These are phyloP conservation scores for Dendroctonus ponderosae DNA, from an alignment of 1,140 invertebrate genomes.

Conservation along the genomic window DNA sequence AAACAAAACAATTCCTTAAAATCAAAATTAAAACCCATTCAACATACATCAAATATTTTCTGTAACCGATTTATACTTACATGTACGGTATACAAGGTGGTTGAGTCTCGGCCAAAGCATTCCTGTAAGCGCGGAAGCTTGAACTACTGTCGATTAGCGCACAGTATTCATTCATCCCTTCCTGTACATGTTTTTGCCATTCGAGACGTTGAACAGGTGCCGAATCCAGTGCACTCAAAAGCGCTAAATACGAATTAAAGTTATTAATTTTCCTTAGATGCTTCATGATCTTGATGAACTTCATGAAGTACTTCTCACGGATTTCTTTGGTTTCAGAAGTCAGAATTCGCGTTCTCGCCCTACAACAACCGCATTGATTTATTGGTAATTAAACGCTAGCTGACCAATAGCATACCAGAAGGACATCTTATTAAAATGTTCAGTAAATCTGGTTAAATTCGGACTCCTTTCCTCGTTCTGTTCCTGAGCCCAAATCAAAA, in stretches of 20 bases:
- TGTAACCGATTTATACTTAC: slow-evolving; percentile 59
- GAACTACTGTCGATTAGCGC: slow-evolving; percentile 94
- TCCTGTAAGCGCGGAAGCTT: slow-evolving; percentile 93
- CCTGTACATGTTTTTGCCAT: slow-evolving; percentile 91
- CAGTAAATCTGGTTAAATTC: slow-evolving; percentile 94
- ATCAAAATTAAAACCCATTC: background rate
- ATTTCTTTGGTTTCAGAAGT: slow-evolving; percentile 84
- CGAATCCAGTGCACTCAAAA: slow-evolving; percentile 94
- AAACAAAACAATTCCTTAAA: background rate
- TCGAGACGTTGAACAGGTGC: slow-evolving; percentile 92
- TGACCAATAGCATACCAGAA: slow-evolving; percentile 69
- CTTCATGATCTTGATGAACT: slow-evolving; percentile 99
- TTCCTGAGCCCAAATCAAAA: slow-evolving; percentile 94
- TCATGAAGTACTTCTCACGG: slow-evolving; percentile 92
- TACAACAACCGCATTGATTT: slow-evolving; percentile 43
- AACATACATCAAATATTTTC: background rate
- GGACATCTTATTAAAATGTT: slow-evolving; percentile 99
- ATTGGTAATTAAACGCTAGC: background rate
- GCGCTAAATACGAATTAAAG: slow-evolving; percentile 96
- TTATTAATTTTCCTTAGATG: slow-evolving; percentile 95
- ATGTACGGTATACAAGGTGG: slow-evolving; percentile 99
- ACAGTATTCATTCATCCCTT: slow-evolving; percentile 91
- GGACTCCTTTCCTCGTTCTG: slow-evolving; percentile 96
- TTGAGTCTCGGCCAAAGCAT: slow-evolving; percentile 88
- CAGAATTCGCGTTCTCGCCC: slow-evolving; percentile 77